Evolutionary conservation across 2,888 invertebrate species (phyloP).

Genomic region (Teinopalpus imperialis): DNA sequence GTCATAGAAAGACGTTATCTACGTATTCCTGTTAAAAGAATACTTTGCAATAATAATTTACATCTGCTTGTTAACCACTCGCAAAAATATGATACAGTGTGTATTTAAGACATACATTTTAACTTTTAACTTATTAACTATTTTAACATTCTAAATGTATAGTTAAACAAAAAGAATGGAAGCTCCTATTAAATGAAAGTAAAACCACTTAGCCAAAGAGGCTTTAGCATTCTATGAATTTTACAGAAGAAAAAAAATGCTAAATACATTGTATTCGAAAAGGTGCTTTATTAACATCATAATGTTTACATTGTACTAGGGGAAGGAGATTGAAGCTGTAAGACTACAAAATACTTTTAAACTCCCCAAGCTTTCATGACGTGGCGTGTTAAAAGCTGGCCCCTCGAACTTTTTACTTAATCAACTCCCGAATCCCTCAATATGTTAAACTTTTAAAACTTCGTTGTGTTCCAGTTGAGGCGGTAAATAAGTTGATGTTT

Average conservation of each 20-base stretch:
- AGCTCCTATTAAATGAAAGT: too few species aligned
- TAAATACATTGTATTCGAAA: conserved; percentile 10
- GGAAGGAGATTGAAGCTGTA: not conserved
- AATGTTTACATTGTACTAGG: conserved; percentile 16
- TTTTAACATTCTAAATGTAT: too few species aligned
- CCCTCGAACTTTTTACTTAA: conserved; percentile 24
- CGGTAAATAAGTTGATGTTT: conserved; percentile 15
- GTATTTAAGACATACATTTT: too few species aligned
- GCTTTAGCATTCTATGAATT: conserved; percentile 10
- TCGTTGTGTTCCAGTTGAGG: not conserved
- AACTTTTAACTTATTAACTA: too few species aligned
- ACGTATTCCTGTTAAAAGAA: too few species aligned
- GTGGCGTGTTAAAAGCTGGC: conserved; percentile 16
- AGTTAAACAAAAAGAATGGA: too few species aligned
- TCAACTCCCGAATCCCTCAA: conserved; percentile 23
- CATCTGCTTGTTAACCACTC: too few species aligned
- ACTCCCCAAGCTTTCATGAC: conserved; percentile 16
- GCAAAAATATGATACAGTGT: too few species aligned
- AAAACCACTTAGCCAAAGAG: conserved; percentile 14
- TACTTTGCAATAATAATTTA: too few species aligned
- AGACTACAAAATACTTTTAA: conserved; percentile 16
- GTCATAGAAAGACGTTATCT: too few species aligned
- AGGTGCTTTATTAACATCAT: conserved; percentile 16
- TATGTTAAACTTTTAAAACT: conserved; percentile 23
- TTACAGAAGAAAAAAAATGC: conserved; percentile 4